Evolutionary conservation across 2,113 vertebrate genomes (phyloP).

Genomic region (Amphiprion percula): DNA sequence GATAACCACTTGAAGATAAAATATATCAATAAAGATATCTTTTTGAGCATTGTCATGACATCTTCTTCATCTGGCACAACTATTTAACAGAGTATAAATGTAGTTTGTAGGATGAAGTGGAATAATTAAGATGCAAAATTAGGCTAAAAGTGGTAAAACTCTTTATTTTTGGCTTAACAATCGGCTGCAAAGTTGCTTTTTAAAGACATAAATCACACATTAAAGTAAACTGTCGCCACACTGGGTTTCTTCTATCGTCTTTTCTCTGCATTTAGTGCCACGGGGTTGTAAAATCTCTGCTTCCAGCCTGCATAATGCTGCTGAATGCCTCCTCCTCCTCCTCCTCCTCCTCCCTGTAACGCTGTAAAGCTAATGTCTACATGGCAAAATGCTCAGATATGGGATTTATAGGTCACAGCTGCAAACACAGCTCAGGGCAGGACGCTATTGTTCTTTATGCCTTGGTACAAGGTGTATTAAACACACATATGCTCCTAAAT

Average conservation of each 20-base stretch:
- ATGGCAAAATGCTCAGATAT: slow-evolving; percentile 59
- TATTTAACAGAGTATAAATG: too few species aligned
- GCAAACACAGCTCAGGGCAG: slow-evolving; percentile 70
- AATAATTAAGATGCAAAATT: too few species aligned
- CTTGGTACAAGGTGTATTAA: slow-evolving; percentile 77
- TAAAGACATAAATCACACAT: neutral
- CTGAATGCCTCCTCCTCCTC: neutral
- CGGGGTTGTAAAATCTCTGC: slow-evolving; percentile 5
- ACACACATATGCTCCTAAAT: slow-evolving; percentile 79
- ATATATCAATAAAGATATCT: too few species aligned
- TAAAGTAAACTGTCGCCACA: neutral
- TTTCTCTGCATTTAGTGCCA: slow-evolving; percentile 13
- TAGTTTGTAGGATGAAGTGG: too few species aligned
- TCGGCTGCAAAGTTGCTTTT: neutral
- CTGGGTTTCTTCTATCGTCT: neutral
- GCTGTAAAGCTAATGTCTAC: slow-evolving; percentile 57
- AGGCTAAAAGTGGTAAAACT: too few species aligned
- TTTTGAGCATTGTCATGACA: too few species aligned
- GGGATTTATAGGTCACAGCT: slow-evolving; percentile 77
- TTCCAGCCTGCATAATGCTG: slow-evolving; percentile 23
- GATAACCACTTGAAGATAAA: too few species aligned
- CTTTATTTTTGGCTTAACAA: too few species aligned
- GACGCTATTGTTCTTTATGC: slow-evolving; percentile 61
- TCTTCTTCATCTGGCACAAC: too few species aligned
- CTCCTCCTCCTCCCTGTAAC: slow-evolving; percentile 17